Base-by-base conservation (phyloP, 2,113 vertebrate species). In the Edolisoma coerulescens region DNA sequence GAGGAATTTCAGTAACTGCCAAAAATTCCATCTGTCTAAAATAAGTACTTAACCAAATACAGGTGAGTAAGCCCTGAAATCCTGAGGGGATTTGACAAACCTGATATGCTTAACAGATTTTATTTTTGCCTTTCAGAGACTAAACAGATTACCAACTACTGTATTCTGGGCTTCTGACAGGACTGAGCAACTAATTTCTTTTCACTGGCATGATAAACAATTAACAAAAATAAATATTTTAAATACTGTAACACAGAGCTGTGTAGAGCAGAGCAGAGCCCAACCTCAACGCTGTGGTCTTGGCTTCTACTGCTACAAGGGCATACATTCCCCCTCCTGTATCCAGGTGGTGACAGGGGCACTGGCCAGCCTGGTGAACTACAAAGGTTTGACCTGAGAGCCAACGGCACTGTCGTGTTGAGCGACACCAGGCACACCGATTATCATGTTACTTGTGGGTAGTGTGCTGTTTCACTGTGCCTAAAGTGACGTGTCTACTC, bases 21-120 rank as follows among this genome's bases (percentile, higher is more conserved):
- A 95, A 85, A 80, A 91, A 94, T 75, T 89, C 93, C 90, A 64
- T 82, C 90, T 95, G 92, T 86, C 77, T 95, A 45, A 95, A 90
- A 35, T 63, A 88, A 90, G 59, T 61, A 70, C 45, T 94, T 95
- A 90, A 78, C 80, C 89, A 90, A 94, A 96, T 54, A 75, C 68
- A 87, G 85, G 84, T 89, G 89, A 82, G 84, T 78, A 94, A 95
- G 15, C 74, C 77, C 74, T 82, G 65, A 87, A 95, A 94, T 74
- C 68, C 68, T 41, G 52, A 42, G 30, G 54, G 68, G 56, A 90
- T 84, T 80, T 94, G 77, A 89, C 68, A 95, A 95, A 93, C 63
- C 57, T 85, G 80, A 95, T 89, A 87, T 15, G 32, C 37, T 91
- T 91, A 82, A 90, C 69, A 89, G 81, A 89, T 87, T 87, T 86